Percentiles rank a stretch among this genome's conserved stretches.
These are phyloP conservation scores for Homarus americanus DNA, from an alignment of 1,140 invertebrate species.

Conservation along the genomic window DNA sequence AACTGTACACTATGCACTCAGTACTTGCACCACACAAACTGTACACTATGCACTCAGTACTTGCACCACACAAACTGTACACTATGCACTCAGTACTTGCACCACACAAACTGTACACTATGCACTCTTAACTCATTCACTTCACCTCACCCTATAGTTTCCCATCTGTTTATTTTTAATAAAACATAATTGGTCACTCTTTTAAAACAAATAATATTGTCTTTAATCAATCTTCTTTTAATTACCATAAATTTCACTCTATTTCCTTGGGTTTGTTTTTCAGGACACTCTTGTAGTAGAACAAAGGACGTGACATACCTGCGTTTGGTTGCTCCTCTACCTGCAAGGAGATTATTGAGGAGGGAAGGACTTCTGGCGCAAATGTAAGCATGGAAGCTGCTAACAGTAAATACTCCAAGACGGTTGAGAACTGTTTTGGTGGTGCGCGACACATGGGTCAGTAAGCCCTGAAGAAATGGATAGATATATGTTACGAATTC, in stretches of 20 bases:
- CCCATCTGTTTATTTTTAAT: no score
- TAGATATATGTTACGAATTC: neutral
- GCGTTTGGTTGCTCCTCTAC: slow-evolving; percentile 92
- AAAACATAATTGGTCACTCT: no score
- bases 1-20: no score
- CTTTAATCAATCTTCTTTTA: no score
- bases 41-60: no score
- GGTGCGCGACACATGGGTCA: slow-evolving; percentile 95
- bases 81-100: no score
- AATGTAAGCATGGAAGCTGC: slow-evolving; percentile 98
- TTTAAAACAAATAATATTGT: no score
- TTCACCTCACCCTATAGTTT: no score
- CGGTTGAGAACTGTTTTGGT: slow-evolving; percentile 97
- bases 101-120: no score
- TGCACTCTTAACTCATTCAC: no score
- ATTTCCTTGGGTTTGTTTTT: neutral
- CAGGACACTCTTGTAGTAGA: neutral
- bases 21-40: no score
- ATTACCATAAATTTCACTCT: neutral
- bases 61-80: no score
- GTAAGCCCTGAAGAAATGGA: slow-evolving; percentile 86
- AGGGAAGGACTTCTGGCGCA: slow-evolving; percentile 95
- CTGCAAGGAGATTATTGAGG: slow-evolving; percentile 93
- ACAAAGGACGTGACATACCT: slow-evolving; percentile 78
- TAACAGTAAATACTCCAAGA: slow-evolving; percentile 97